phyloP scores from a whole-genome alignment of 2,888 invertebrate species.

The Aphodius sticticus region DNA sequence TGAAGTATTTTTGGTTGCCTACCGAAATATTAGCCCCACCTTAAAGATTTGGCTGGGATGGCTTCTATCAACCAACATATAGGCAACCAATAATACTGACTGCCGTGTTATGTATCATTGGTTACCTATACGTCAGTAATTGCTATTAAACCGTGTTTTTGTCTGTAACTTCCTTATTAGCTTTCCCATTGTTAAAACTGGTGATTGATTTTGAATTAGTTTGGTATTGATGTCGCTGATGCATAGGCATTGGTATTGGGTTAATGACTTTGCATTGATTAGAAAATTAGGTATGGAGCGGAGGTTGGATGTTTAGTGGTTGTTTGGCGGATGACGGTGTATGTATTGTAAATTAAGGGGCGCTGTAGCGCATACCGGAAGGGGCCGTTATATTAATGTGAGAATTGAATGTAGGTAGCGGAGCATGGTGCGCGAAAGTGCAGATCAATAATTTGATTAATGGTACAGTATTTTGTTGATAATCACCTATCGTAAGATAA shows the following conservation, averaged over 20 bases:
- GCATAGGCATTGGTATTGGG: not conserved
- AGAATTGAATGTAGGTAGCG: slow-evolving; percentile 15
- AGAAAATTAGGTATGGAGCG: slow-evolving; percentile 11
- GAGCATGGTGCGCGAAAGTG: slow-evolving; percentile 9
- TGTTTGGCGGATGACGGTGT: slow-evolving; percentile 13
- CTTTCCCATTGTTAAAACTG: no score
- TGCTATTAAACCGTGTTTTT: no score
- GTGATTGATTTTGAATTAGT: not conserved
- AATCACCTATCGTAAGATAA: slow-evolving; percentile 20
- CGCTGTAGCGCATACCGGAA: slow-evolving; percentile 21
- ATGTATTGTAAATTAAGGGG: slow-evolving; percentile 24
- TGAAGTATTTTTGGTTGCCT: no score
- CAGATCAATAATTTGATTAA: slow-evolving; percentile 21
- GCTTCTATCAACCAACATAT: no score
- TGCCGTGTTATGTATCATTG: no score
- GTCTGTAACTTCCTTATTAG: no score
- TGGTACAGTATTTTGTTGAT: slow-evolving; percentile 22
- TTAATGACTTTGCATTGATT: not conserved
- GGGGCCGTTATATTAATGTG: slow-evolving; percentile 24
- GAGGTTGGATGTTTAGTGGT: slow-evolving; percentile 20
- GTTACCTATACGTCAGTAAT: no score
- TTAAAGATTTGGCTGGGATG: no score
- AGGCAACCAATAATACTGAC: no score
- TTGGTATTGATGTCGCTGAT: not conserved
- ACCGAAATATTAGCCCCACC: no score